phyloP scores from a whole-genome alignment of 2,797 vertebrate genomes.

The Eupleurogrammus muticus region DNA sequence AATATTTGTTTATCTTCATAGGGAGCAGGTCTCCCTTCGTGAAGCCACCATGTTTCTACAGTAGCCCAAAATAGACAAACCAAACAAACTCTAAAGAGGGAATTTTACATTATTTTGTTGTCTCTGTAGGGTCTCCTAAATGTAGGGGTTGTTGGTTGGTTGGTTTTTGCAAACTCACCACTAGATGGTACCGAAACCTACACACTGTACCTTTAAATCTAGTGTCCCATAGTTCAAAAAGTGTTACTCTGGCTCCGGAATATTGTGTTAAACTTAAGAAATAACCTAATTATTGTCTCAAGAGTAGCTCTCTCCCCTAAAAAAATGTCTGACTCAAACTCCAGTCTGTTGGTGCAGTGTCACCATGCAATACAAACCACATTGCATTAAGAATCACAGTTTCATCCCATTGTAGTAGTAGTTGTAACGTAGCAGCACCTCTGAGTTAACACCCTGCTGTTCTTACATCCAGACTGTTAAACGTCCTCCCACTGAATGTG shows the following conservation, averaged over 20 bases:
- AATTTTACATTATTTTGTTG: too few relatives aligned
- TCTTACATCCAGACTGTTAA: constrained; percentile 70
- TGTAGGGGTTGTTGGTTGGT: too few relatives aligned
- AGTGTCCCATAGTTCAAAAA: neutral
- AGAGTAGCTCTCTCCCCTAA: neutral
- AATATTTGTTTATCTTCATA: too few relatives aligned
- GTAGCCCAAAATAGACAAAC: too few relatives aligned
- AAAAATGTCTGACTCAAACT: constrained; percentile 24
- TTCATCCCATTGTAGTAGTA: neutral
- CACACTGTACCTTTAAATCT: neutral
- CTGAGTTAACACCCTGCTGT: constrained; percentile 39
- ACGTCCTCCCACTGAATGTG: constrained; percentile 52
- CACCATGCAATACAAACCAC: neutral
- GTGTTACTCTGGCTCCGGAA: neutral
- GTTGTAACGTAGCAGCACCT: constrained; percentile 35
- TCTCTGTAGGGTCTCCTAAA: too few relatives aligned
- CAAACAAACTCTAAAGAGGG: too few relatives aligned
- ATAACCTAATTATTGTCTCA: neutral
- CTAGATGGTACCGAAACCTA: too few relatives aligned
- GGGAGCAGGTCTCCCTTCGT: too few relatives aligned
- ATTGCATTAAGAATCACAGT: neutral
- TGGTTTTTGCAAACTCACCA: too few relatives aligned
- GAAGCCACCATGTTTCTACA: too few relatives aligned
- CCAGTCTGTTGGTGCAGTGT: neutral
- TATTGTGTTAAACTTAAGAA: constrained; percentile 2